A percentile compares a stretch with the other conserved stretches of the same genome.
Conservation (phyloP, 2,888 invertebrate genomes). For the Hoplodrina blanda region DNA sequence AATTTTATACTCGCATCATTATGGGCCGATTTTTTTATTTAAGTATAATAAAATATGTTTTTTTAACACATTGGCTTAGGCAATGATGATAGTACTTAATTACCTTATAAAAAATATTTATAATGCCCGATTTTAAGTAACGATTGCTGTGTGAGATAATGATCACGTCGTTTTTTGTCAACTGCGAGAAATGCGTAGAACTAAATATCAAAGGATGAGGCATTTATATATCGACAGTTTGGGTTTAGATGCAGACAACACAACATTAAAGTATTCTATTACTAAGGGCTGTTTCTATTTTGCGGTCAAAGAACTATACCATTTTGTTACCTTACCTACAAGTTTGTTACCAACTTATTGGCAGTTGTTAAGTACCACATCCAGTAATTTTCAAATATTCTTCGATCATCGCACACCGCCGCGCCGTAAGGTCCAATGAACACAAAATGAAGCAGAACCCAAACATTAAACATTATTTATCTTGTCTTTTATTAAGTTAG, state of each 20-base stretch:
- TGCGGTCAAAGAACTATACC: slow-evolving; percentile 21
- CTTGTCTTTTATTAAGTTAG: slow-evolving; percentile 48
- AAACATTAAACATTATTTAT: slow-evolving; percentile 49
- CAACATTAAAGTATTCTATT: slow-evolving; percentile 47
- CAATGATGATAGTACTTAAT: slow-evolving; percentile 18
- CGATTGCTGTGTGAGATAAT: slow-evolving; percentile 10
- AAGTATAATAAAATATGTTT: slow-evolving; percentile 48
- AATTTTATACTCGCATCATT: slow-evolving; percentile 32
- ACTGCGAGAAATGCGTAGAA: slow-evolving; percentile 39
- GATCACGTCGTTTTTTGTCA: slow-evolving; percentile 6
- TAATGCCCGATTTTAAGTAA: slow-evolving; percentile 37
- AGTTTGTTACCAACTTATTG: neutral
- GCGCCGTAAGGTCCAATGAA: slow-evolving; percentile 17
- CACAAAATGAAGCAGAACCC: slow-evolving; percentile 44
- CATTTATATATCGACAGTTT: slow-evolving; percentile 58
- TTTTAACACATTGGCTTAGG: slow-evolving; percentile 35
- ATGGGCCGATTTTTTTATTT: slow-evolving; percentile 43
- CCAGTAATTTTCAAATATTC: neutral
- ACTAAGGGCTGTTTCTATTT: slow-evolving; percentile 41
- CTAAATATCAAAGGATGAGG: slow-evolving; percentile 37
- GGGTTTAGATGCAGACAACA: slow-evolving; percentile 46
- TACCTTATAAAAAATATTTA: slow-evolving; percentile 29
- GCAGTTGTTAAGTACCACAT: neutral
- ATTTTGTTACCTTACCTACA: too few species aligned
- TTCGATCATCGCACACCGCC: neutral